phyloP scores from a whole-genome alignment of 2,797 vertebrate genomes.

The Threskiornis aethiopicus region DNA sequence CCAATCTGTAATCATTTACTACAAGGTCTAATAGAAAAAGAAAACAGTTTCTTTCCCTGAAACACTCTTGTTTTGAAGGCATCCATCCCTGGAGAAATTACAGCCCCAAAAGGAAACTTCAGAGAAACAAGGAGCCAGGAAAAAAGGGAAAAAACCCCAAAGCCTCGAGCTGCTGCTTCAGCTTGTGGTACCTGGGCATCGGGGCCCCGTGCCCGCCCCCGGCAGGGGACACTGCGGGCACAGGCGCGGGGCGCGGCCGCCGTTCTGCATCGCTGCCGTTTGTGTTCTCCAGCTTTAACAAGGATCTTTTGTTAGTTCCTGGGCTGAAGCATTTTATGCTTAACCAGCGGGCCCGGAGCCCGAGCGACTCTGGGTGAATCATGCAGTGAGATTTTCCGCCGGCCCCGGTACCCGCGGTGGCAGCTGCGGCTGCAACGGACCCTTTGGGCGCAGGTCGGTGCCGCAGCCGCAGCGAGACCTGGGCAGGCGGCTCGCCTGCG shows the following conservation, averaged over 20 bases:
- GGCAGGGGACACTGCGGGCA: not conserved
- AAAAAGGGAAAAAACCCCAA: not conserved
- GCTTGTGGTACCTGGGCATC: not conserved
- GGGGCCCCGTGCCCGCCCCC: accelerated
- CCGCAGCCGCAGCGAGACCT: not conserved
- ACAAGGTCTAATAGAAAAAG: not conserved
- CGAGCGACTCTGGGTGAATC: accelerated
- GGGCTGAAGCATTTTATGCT: not conserved
- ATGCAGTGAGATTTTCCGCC: not conserved
- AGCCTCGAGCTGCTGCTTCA: not conserved
- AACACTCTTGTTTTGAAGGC: accelerated
- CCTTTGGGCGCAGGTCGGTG: not conserved
- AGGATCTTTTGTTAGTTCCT: not conserved
- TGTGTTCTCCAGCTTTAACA: not conserved
- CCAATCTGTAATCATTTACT: not conserved
- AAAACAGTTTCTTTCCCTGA: not conserved
- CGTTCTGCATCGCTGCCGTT: accelerated
- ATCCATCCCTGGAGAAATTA: not conserved
- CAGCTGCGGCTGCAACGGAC: not conserved
- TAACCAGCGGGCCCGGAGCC: not conserved
- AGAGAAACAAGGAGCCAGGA: not conserved
- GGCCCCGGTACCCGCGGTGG: accelerated
- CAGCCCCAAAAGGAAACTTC: not conserved
- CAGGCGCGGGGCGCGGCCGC: accelerated
- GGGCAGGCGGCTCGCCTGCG: not conserved